Conservation (phyloP, 1,140 invertebrate species). For the Drosophila nannoptera region DNA sequence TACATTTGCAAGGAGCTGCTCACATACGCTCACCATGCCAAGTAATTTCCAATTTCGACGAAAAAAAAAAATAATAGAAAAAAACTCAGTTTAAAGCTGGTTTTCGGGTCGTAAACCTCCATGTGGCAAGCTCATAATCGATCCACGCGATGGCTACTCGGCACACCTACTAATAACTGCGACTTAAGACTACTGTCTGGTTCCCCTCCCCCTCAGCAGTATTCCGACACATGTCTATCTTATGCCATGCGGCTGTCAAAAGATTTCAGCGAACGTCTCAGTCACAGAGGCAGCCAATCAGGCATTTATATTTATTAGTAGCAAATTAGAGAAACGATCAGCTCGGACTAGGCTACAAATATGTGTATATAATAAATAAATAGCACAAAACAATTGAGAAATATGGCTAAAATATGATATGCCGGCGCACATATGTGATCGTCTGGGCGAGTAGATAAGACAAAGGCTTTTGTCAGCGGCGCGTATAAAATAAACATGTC, state of each 20-base stretch:
- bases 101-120: background rate
- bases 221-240: slow-evolving; percentile 20
- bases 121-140: slow-evolving; percentile 14
- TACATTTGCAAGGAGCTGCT: slow-evolving; percentile 9
- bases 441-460: slow-evolving; percentile 40
- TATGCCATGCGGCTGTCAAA: slow-evolving; percentile 55
- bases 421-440: slow-evolving; percentile 36
- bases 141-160: slow-evolving; percentile 7
- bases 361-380: slow-evolving; percentile 41
- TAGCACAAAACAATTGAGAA: slow-evolving; percentile 64
- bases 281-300: slow-evolving; percentile 23
- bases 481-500: slow-evolving; percentile 68
- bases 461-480: slow-evolving; percentile 59
- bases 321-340: slow-evolving; percentile 67
- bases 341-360: slow-evolving; percentile 1
- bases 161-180: slow-evolving; percentile 21
- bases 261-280: slow-evolving; percentile 13
- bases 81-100: no score
- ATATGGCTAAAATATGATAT: slow-evolving; percentile 55
- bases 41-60: no score
- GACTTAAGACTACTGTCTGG: slow-evolving; percentile 21
- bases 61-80: no score
- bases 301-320: slow-evolving; percentile 59
- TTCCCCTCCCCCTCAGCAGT: slow-evolving; percentile 1
- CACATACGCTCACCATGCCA: background rate